A percentile compares a stretch with the other conserved stretches of the same genome.
These are phyloP conservation scores for Periphyllus acericola DNA, from an alignment of 2,888 invertebrate genomes.

Conservation along the genomic window DNA sequence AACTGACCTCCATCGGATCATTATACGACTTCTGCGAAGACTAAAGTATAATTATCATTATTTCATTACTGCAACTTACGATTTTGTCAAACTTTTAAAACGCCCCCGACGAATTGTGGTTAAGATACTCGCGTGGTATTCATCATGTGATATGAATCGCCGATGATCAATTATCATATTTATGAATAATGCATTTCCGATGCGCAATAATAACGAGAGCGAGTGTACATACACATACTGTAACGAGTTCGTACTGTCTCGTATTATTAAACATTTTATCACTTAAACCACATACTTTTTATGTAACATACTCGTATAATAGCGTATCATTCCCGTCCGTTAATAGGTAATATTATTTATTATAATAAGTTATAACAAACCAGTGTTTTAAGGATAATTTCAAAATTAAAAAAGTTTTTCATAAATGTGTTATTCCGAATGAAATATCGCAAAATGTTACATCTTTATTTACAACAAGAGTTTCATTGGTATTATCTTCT, in stretches of 20 bases:
- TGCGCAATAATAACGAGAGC: neutral
- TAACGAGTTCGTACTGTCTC: too few relatives aligned
- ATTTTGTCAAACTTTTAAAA: neutral
- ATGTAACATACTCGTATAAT: neutral
- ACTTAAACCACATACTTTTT: neutral
- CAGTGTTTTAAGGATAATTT: neutral
- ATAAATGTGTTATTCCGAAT: slow-evolving; percentile 5
- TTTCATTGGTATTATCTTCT: neutral
- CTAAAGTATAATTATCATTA: too few relatives aligned
- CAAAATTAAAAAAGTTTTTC: slow-evolving; percentile 23
- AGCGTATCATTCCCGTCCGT: neutral
- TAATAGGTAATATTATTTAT: too few relatives aligned
- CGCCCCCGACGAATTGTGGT: too few relatives aligned
- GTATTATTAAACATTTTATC: neutral
- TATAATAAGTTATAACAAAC: neutral
- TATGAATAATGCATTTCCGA: neutral
- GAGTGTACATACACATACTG: too few relatives aligned
- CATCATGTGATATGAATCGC: too few relatives aligned
- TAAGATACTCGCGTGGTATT: too few relatives aligned
- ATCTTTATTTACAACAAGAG: neutral
- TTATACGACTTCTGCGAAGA: too few relatives aligned
- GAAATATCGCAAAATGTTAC: neutral
- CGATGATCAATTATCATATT: neutral
- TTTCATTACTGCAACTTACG: too few relatives aligned
- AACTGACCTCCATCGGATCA: too few relatives aligned